A percentile compares a stretch with the other conserved stretches of the same genome.
Conservation (phyloP, 2,888 invertebrate species). For the Heliconius ismenius region DNA sequence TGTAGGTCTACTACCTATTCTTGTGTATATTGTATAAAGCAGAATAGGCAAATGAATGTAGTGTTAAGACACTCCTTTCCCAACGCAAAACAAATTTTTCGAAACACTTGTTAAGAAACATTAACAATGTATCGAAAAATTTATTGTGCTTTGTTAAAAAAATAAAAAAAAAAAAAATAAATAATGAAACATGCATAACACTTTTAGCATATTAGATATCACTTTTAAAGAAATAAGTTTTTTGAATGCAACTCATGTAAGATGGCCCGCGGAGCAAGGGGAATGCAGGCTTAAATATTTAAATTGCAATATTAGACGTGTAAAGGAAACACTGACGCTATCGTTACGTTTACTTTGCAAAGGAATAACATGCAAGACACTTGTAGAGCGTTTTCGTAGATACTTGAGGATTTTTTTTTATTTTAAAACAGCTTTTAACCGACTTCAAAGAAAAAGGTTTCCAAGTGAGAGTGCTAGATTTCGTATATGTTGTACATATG, state of each 20-base stretch:
- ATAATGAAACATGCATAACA: not conserved
- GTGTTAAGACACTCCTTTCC: no score
- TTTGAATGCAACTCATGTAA: not conserved
- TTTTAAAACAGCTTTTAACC: not conserved
- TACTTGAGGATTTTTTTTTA: not conserved
- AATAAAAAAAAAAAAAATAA: not conserved
- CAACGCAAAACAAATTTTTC: no score
- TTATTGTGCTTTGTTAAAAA: no score
- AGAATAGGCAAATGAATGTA: not conserved
- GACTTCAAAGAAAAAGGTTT: not conserved
- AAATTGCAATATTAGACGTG: slow-evolving; percentile 33
- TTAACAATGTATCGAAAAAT: no score
- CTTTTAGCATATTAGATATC: not conserved
- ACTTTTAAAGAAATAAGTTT: no score
- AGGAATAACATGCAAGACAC: not conserved
- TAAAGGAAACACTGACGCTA: slow-evolving; percentile 17
- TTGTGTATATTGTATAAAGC: not conserved
- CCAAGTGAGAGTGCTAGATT: not conserved
- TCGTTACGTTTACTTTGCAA: slow-evolving; percentile 16
- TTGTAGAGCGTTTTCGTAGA: slow-evolving; percentile 8
- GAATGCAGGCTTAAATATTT: slow-evolving; percentile 23
- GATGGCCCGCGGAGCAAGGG: slow-evolving; percentile 8
- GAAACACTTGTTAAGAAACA: no score
- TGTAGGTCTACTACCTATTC: no score
- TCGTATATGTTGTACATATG: not conserved